Percentiles rank a stretch among this genome's conserved stretches.
Conservation (phyloP, 2,797 vertebrate genomes). For the Podargus strigoides region DNA sequence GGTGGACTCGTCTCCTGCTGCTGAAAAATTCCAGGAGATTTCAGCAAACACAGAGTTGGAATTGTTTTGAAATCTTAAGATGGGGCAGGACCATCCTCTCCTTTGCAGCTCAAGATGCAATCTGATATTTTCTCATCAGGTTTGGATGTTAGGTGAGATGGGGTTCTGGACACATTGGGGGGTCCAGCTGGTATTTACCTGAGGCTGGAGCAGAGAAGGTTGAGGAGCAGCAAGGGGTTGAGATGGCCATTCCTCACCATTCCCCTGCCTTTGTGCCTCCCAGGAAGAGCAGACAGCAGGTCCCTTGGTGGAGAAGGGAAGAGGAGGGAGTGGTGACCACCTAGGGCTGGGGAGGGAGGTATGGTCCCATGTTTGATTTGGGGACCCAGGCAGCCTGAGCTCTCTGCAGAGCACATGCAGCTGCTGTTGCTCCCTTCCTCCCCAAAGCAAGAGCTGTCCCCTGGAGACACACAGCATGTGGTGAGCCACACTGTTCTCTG, state of each 20-base stretch:
- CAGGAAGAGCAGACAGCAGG: background rate
- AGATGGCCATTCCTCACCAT: background rate
- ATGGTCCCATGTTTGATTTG: rapidly evolving
- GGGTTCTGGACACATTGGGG: background rate
- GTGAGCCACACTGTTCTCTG: background rate
- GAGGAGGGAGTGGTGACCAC: background rate
- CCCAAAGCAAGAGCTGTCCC: background rate
- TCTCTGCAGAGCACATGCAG: background rate
- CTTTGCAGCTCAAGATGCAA: background rate
- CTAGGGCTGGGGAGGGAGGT: background rate
- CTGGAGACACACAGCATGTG: rapidly evolving
- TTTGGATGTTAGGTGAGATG: background rate
- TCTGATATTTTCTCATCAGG: background rate
- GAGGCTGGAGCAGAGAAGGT: background rate
- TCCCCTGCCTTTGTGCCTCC: background rate
- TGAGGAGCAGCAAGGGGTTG: background rate
- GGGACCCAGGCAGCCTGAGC: background rate
- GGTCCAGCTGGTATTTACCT: background rate
- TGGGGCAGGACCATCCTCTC: background rate
- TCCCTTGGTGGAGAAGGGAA: background rate
- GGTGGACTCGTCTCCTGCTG: background rate
- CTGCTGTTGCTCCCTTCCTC: background rate
- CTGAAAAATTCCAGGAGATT: background rate
- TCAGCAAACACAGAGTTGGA: background rate
- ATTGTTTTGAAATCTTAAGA: background rate